A percentile compares a stretch with the other conserved stretches of the same genome.
Conservation (phyloP, 1,140 invertebrate genomes). For the Fopius arisanus region DNA sequence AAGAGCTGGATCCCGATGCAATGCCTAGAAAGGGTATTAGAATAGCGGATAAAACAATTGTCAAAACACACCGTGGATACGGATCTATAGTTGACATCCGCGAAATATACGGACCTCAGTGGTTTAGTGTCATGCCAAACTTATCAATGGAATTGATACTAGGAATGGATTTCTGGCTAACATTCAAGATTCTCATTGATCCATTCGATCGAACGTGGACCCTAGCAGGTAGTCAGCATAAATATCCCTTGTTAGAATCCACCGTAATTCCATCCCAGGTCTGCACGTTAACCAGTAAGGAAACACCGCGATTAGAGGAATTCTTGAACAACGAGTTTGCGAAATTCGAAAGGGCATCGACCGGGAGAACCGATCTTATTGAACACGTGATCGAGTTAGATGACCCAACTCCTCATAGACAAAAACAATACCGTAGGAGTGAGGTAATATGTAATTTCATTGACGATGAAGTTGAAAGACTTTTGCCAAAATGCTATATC, state of each 20-base stretch:
- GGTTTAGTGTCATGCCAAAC: conserved; percentile 12
- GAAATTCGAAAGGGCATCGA: conserved; percentile 18
- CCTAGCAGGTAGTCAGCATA: not conserved
- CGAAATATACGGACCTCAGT: not conserved
- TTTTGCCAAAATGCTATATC: conserved; percentile 23
- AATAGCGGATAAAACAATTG: not conserved
- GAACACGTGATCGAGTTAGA: conserved; percentile 28
- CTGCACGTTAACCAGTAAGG: not conserved
- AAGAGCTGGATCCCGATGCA: not conserved
- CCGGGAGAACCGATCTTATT: conserved; percentile 22
- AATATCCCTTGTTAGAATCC: not conserved
- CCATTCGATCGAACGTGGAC: conserved; percentile 6
- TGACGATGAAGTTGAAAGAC: conserved; percentile 31
- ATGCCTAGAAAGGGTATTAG: not conserved
- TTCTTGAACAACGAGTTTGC: not conserved
- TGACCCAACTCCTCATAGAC: conserved; percentile 20
- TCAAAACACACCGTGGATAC: not conserved
- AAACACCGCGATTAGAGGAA: not conserved
- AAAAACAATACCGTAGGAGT: conserved; percentile 30
- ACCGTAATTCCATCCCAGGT: conserved; percentile 5
- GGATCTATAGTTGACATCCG: conserved; percentile 14
- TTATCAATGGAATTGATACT: conserved; percentile 15
- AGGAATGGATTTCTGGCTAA: conserved; percentile 18
- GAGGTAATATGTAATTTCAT: conserved; percentile 32
- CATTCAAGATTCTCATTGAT: conserved; percentile 14